Base-by-base conservation (phyloP, 2,797 vertebrate species). In the Fistularia tabacaria region DNA sequence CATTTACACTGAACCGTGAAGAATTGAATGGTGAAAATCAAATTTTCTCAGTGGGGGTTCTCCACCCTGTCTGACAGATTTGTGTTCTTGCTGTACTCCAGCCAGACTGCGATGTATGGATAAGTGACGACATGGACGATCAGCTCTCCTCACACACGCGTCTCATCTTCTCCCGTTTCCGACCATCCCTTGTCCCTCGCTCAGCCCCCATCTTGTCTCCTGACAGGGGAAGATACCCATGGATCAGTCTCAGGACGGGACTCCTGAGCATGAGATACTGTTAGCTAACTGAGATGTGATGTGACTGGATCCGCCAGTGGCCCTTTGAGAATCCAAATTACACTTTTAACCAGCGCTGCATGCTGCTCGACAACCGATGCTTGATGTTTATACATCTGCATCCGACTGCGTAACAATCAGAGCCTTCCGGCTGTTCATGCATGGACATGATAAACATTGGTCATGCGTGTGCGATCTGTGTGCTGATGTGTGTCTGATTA, bases 281-380 rank as follows among this genome's bases (percentile, higher is more conserved):
- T 12, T 10, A 48, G 50, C 57, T 66, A 71, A 57, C 75, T 71
- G 25, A 25, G 25, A 48, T 57, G 73, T 67, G 64, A 73, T 62
- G 62, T 8, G 13, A 57, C 13, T 6, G 42, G 63, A 46, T 57
- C 66, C 72, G 70, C 69, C 56, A 46, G 62, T 64, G 64, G 71
- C 47, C 2, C 49, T 59, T 60, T 13, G 14, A 73, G 49, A 10
- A 50, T 74, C 75, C 66, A 73, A 67, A 70, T 73, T 68, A 74
- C 53, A 73, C 64, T 70, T 45, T 52, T 64, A 54, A 71, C 63
- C 66, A 63, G 73, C 76, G 70, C 10, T 9, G 62, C 68, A 63
- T 49, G 51, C 64, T 62, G 77, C 79, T 69, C 66, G 64, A 59
- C 50, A 61, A 77, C 82, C 86, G 80, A 86, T 84, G 84, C 81